phyloP scores from a whole-genome alignment of 1,140 invertebrate species.

The Eumaeus atala region DNA sequence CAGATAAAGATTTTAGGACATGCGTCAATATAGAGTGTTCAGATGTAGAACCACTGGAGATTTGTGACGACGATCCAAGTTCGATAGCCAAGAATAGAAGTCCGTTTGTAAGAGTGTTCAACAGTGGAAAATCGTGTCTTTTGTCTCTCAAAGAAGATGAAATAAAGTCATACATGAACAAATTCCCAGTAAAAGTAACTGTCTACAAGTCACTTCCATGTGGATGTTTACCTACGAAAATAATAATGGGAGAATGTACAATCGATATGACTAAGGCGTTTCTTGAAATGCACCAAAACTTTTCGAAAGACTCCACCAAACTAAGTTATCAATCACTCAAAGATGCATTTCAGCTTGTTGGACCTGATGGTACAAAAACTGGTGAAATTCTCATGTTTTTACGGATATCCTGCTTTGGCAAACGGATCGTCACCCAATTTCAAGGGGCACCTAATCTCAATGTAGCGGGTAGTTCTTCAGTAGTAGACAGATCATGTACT shows the following conservation, averaged over 20 bases:
- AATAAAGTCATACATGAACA: conserved; percentile 56
- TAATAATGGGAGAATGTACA: conserved; percentile 52
- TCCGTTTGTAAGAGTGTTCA: conserved; percentile 59
- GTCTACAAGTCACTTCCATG: conserved; percentile 57
- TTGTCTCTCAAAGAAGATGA: conserved; percentile 71
- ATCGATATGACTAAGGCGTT: conserved; percentile 69
- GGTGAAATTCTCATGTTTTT: conserved; percentile 75
- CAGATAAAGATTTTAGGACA: conserved; percentile 67
- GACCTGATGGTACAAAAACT: conserved; percentile 53
- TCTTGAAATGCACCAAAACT: conserved; percentile 56
- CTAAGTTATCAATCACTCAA: conserved; percentile 73
- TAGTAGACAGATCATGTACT: conserved; percentile 51
- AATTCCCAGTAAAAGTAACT: conserved; percentile 49
- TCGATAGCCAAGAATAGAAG: conserved; percentile 45
- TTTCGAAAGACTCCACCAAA: conserved; percentile 44
- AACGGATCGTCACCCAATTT: conserved; percentile 79
- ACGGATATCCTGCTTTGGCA: conserved; percentile 78
- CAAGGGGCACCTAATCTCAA: conserved; percentile 54
- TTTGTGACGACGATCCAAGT: conserved; percentile 74
- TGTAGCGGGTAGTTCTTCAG: conserved; percentile 24
- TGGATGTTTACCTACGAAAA: conserved; percentile 56
- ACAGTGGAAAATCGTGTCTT: conserved; percentile 74
- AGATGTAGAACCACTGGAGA: conserved; percentile 68
- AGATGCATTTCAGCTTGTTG: conserved; percentile 74
- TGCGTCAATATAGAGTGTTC: conserved; percentile 71